Evolutionary conservation across 2,888 invertebrate species (phyloP).

Genomic region (Heliconius ismenius): DNA sequence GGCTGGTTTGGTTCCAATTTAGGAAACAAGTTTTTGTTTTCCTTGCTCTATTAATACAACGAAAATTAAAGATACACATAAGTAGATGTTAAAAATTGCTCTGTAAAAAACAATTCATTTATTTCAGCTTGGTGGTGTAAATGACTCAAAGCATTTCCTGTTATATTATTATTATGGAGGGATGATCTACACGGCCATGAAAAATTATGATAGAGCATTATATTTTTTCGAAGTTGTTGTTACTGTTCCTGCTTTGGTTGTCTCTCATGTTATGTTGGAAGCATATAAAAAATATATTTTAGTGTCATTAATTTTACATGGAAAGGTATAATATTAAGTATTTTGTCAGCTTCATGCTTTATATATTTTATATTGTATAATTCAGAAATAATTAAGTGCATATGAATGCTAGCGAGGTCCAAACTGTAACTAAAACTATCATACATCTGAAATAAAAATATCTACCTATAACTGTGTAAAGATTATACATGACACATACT

Average conservation of each 20-base stretch:
- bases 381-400: neutral
- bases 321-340: slow-evolving; percentile 85
- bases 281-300: slow-evolving; percentile 98
- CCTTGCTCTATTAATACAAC: neutral
- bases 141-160: slow-evolving; percentile 94
- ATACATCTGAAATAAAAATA: too few relatives aligned
- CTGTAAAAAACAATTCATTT: slow-evolving; percentile 4
- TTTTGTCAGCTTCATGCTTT: neutral
- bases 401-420: neutral
- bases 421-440: neutral
- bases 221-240: slow-evolving; percentile 98
- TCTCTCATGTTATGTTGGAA: slow-evolving; percentile 98
- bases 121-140: slow-evolving; percentile 85
- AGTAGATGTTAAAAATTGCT: neutral
- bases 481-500: neutral
- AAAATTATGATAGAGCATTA: slow-evolving; percentile 94
- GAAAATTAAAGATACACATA: neutral
- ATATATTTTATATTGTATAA: neutral
- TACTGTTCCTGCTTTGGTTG: slow-evolving; percentile 96
- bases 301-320: slow-evolving; percentile 94
- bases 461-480: neutral
- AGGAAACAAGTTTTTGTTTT: neutral
- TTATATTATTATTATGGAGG: slow-evolving; percentile 98
- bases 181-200: slow-evolving; percentile 96
- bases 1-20: neutral